phyloP scores from a whole-genome alignment of 2,888 invertebrate species.

The Melanargia galathea region DNA sequence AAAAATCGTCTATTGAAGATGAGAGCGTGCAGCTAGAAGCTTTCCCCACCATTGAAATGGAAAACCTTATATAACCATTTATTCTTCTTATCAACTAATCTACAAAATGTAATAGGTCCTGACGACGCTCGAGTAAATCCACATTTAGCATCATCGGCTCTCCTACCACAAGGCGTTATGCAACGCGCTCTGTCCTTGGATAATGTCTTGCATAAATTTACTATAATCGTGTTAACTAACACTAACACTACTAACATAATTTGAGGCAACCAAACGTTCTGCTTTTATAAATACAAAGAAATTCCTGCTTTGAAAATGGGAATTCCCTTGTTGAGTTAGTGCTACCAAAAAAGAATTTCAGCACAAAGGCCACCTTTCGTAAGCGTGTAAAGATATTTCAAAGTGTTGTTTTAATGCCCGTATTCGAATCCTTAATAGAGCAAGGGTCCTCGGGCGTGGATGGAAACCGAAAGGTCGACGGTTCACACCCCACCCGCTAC shows the following conservation, averaged over 20 bases:
- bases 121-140: too few relatives aligned
- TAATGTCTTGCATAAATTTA: slow-evolving; percentile 81
- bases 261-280: slow-evolving; percentile 64
- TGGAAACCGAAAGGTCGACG: too few relatives aligned
- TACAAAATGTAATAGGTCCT: too few relatives aligned
- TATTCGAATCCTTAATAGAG: too few relatives aligned
- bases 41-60: too few relatives aligned
- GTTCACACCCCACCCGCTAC: too few relatives aligned
- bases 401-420: neutral
- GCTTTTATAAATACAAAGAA: slow-evolving; percentile 36
- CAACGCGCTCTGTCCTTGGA: slow-evolving; percentile 72
- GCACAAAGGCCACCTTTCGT: slow-evolving; percentile 19
- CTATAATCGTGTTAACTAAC: slow-evolving; percentile 74
- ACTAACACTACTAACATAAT: slow-evolving; percentile 73
- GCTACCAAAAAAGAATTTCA: slow-evolving; percentile 28
- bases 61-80: too few relatives aligned
- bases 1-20: too few relatives aligned
- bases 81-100: too few relatives aligned
- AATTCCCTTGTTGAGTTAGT: slow-evolving; percentile 31
- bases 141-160: too few relatives aligned
- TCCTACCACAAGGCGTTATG: slow-evolving; percentile 80
- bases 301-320: slow-evolving; percentile 37
- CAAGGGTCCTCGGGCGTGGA: too few relatives aligned
- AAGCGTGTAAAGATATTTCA: slow-evolving; percentile 1
- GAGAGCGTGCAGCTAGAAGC: too few relatives aligned